Evolutionary conservation across 2,113 vertebrate genomes (phyloP).

Genomic region (Charadrius vociferus): DNA sequence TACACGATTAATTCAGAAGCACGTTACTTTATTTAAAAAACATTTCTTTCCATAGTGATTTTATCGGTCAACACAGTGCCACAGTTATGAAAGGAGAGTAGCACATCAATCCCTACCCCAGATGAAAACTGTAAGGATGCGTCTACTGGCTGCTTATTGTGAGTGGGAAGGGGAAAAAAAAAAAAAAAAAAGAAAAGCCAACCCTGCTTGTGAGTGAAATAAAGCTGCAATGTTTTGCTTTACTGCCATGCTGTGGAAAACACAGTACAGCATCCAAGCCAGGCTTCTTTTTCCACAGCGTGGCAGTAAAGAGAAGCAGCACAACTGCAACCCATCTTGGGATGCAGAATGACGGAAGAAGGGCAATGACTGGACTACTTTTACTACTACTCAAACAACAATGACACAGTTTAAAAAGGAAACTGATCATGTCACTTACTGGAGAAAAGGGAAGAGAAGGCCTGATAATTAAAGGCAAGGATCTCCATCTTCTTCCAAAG

Average conservation of each 20-base stretch:
- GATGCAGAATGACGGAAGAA: background rate
- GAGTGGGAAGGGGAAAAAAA: background rate
- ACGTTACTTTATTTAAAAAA: background rate
- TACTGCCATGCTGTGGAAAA: constrained; percentile 16
- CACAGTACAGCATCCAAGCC: background rate
- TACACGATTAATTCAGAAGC: background rate
- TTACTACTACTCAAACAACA: background rate
- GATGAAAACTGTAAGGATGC: background rate
- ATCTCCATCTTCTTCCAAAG: background rate
- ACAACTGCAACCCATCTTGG: background rate
- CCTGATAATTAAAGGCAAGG: background rate
- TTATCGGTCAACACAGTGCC: background rate
- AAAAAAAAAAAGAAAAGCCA: background rate
- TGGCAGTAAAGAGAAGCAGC: constrained; percentile 14
- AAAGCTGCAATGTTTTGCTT: background rate
- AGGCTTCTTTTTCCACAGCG: constrained; percentile 5
- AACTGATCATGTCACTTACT: background rate
- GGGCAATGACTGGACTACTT: background rate
- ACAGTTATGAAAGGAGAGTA: background rate
- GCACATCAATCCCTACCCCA: constrained; percentile 48
- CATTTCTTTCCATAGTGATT: constrained; percentile 58
- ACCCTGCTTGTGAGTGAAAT: background rate
- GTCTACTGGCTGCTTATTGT: background rate
- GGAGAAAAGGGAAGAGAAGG: background rate
- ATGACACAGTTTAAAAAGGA: background rate